A percentile compares a stretch with the other conserved stretches of the same genome.
phyloP scores from a whole-genome alignment of 2,797 vertebrate genomes.

The Calcarius lapponicus region DNA sequence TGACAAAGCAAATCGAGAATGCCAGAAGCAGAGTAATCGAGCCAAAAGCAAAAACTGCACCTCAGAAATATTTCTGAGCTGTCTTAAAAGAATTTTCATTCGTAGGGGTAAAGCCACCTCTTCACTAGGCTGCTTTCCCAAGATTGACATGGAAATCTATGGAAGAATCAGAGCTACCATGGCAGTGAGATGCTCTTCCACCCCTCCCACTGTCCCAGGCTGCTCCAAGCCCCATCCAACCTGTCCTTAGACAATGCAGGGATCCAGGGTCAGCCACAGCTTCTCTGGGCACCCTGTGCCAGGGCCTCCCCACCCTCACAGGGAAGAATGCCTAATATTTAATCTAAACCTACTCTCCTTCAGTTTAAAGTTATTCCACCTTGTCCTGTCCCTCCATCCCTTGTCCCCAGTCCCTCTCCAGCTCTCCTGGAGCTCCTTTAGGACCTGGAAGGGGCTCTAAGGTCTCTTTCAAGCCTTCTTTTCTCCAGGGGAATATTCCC shows the following conservation, averaged over 20 bases:
- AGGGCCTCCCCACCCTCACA: accelerated
- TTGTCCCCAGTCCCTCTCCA: neutral
- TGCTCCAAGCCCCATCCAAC: accelerated
- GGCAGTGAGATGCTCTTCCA: neutral
- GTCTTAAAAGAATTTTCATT: neutral
- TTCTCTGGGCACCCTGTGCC: accelerated
- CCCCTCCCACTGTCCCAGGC: accelerated
- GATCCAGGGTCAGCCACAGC: neutral
- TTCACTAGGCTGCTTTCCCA: neutral
- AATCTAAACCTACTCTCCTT: neutral
- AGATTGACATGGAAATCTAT: neutral
- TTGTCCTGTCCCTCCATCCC: neutral
- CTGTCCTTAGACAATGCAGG: neutral
- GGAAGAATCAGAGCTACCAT: neutral
- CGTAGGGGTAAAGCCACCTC: accelerated
- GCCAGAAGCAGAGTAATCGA: neutral
- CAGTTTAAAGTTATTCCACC: accelerated
- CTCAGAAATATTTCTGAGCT: neutral
- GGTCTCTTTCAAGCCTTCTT: neutral
- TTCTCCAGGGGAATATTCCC: neutral
- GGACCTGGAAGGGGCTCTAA: neutral
- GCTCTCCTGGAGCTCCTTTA: neutral
- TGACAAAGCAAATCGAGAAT: neutral
- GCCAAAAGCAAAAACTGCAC: neutral
- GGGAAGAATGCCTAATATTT: accelerated